Evolutionary conservation across 2,113 vertebrate genomes (phyloP).

Genomic region (Chinchilla lanigera): DNA sequence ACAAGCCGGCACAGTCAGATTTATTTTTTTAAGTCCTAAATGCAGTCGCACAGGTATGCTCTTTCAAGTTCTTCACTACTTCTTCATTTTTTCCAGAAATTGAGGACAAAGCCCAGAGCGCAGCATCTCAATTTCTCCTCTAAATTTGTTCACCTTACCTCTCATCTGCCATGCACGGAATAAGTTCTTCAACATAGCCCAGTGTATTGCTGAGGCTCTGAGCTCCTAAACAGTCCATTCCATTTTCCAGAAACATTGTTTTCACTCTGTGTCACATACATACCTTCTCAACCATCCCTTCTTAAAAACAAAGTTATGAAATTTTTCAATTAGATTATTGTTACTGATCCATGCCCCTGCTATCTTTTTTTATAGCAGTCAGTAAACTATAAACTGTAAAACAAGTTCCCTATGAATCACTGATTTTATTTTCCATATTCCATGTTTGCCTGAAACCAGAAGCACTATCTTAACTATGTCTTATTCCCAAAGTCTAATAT

Average conservation of each 20-base stretch:
- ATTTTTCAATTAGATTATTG: background rate
- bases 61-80: background rate
- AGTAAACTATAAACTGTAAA: background rate
- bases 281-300: background rate
- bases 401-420: background rate
- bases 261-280: background rate
- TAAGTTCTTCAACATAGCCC: background rate
- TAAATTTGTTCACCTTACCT: background rate
- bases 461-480: background rate
- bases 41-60: background rate
- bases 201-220: background rate
- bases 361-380: background rate
- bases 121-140: background rate
- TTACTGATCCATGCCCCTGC: background rate
- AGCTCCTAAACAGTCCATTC: background rate
- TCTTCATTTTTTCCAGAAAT: background rate
- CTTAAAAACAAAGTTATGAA: background rate
- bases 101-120: background rate
- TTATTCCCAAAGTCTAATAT: background rate
- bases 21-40: background rate
- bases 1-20: background rate
- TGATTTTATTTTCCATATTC: conserved; percentile 34
- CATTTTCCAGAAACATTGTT: background rate
- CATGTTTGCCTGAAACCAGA: background rate
- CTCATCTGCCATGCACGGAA: too few relatives aligned